phyloP scores from a whole-genome alignment of 1,140 invertebrate genomes.

The Branchinecta lynchi region DNA sequence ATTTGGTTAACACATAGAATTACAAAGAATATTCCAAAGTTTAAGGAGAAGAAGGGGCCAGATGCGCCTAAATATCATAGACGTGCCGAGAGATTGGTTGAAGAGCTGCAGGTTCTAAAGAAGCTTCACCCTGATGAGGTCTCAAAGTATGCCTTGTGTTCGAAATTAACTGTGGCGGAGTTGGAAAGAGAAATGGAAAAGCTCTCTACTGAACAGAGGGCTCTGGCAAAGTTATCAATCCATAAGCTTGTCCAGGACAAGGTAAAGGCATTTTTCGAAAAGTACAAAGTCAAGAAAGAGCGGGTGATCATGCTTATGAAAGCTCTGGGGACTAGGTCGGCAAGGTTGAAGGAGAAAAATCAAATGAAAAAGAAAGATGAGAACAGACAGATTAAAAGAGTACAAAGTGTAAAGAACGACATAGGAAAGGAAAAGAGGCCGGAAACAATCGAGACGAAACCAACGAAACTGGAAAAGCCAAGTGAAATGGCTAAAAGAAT shows the following conservation, averaged over 20 bases:
- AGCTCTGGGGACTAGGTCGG: not conserved
- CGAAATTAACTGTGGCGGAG: not conserved
- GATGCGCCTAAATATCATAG: not conserved
- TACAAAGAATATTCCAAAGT: not conserved
- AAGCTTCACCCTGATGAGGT: not conserved
- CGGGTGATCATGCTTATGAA: not conserved
- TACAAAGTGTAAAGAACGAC: not conserved
- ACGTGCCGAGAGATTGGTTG: slow-evolving; percentile 3
- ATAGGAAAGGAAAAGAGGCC: no score
- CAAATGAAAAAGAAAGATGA: not conserved
- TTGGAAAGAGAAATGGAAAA: not conserved
- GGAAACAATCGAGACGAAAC: not conserved
- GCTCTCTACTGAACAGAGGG: not conserved
- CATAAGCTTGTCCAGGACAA: not conserved
- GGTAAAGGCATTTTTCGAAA: not conserved
- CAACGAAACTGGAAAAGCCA: not conserved
- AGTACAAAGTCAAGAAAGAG: not conserved
- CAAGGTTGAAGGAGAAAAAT: not conserved
- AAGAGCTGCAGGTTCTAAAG: not conserved
- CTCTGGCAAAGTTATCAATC: not conserved
- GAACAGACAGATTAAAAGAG: not conserved
- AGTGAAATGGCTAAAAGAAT: no score
- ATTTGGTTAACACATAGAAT: not conserved
- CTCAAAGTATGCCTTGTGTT: not conserved
- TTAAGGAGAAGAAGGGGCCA: not conserved